Percentiles rank a stretch among this genome's conserved stretches.
These are phyloP conservation scores for Macrochelys suwanniensis DNA, from an alignment of 2,797 vertebrate species.

Conservation along the genomic window DNA sequence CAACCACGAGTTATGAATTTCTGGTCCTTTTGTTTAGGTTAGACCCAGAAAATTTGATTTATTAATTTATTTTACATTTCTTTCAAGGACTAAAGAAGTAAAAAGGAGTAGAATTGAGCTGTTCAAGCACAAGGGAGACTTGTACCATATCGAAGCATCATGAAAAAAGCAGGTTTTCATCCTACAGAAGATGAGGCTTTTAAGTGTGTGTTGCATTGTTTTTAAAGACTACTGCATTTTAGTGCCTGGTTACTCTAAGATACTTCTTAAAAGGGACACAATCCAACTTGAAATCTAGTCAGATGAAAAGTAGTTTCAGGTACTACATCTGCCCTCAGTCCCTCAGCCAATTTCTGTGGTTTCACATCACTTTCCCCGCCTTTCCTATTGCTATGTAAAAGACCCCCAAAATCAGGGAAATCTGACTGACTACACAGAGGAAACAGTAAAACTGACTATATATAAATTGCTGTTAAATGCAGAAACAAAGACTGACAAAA, in stretches of 20 bases:
- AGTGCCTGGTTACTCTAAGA: neutral
- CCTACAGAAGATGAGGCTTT: neutral
- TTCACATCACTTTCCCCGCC: neutral
- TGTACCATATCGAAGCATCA: neutral
- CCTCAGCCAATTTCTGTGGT: neutral
- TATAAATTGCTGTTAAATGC: neutral
- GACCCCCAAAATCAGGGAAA: no score
- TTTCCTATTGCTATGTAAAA: neutral
- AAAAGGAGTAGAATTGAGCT: neutral
- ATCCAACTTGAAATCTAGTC: neutral
- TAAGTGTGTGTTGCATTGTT: neutral
- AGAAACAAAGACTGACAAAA: neutral
- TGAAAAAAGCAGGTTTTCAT: constrained; percentile 4
- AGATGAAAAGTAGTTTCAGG: neutral
- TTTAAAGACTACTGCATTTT: neutral
- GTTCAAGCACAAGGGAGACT: neutral
- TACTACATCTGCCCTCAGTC: neutral
- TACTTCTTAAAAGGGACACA: neutral
- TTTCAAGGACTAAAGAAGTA: neutral
- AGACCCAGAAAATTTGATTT: neutral
- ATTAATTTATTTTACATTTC: neutral
- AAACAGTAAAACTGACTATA: neutral
- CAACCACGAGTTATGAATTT: neutral
- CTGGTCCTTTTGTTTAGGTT: neutral
- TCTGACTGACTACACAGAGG: no score